Base-by-base conservation (phyloP, 2,888 invertebrate species). In the Onthophagus sagittarius region DNA sequence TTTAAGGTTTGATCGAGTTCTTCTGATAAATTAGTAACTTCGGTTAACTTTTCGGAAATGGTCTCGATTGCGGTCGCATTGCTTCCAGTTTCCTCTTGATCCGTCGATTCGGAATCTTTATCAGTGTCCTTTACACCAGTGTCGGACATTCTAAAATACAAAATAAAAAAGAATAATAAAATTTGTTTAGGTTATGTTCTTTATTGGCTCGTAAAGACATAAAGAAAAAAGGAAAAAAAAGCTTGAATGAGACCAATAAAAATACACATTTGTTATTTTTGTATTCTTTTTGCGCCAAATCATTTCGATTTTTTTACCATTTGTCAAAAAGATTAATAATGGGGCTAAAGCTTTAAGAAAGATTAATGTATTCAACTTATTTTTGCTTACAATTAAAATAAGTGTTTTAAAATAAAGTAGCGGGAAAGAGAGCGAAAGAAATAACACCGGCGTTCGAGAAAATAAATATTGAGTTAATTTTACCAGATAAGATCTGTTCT, bases 1-100 rank as follows among this genome's bases (percentile, higher is more conserved):
- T 86, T 84, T 73, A 90, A 83, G 23, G 88, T 87, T 62, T 88
- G 87, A 80, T 92, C 92, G 77, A 92, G 83, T 76, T 90, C 90
- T 82, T 92, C 92, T 0, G 92, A 91, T 15, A 92, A 86, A 73
- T 88, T 88, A 11, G 91, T 90, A 13, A 92, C 91, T 83, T 91
- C 90, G 13, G 88, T 85, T 75, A 92, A 83, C 80, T 88, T 88
- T 78, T 89, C 89, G n/a, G 90, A 88, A 74, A 92, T 91, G 70
- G 91, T 90, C 78, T 90, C 90, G 62, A 91, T 88, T 14, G 91
- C 91, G 77, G 90, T 87, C 76, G 87, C 86, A 83, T 91, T 91
- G 77, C 85, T 86, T 15, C 75, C 76, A 33, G 73, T 69, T 31
- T 76, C 77, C 32, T 77, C 77, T 31, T 72, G 73, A 63, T 78